Conservation (phyloP, 92 coral and sea anemone genomes). For the Diadumene lineata region DNA sequence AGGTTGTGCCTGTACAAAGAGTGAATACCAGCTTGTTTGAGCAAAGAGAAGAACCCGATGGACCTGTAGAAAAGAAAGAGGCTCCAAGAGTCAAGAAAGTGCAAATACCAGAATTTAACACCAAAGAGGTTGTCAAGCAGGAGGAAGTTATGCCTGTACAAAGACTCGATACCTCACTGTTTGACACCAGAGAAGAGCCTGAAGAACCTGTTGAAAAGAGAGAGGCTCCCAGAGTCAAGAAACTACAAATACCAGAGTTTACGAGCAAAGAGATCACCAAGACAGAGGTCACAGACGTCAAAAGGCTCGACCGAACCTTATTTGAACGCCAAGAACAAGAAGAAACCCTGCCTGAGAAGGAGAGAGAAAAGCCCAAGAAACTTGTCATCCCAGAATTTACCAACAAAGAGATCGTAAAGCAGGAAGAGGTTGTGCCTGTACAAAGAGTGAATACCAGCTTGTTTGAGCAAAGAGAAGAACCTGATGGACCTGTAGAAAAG, state of each 20-base stretch:
- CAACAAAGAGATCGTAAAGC: neutral
- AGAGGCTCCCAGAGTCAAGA: slow-evolving; percentile 5
- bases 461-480: neutral
- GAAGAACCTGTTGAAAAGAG: neutral
- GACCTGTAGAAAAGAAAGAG: neutral
- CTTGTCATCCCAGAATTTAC: neutral
- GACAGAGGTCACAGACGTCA: neutral
- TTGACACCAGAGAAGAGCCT: slow-evolving; percentile 1
- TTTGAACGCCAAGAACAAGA: slow-evolving; percentile 4
- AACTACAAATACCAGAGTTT: slow-evolving; percentile 9
- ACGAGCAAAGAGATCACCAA: neutral
- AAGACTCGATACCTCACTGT: neutral
- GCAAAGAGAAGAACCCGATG: neutral
- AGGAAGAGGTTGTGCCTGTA: neutral
- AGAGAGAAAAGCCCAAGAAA: neutral
- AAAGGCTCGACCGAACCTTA: neutral
- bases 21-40: neutral
- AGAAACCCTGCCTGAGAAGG: neutral
- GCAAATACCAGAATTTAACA: slow-evolving; percentile 3
- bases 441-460: neutral
- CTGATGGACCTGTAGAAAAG: neutral
- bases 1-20: neutral
- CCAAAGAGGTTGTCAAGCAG: neutral
- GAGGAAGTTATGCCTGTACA: neutral
- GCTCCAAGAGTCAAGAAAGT: slow-evolving; percentile 12